Base-by-base conservation (phyloP, 1,140 invertebrate genomes). In the Neodiprion virginianus region DNA sequence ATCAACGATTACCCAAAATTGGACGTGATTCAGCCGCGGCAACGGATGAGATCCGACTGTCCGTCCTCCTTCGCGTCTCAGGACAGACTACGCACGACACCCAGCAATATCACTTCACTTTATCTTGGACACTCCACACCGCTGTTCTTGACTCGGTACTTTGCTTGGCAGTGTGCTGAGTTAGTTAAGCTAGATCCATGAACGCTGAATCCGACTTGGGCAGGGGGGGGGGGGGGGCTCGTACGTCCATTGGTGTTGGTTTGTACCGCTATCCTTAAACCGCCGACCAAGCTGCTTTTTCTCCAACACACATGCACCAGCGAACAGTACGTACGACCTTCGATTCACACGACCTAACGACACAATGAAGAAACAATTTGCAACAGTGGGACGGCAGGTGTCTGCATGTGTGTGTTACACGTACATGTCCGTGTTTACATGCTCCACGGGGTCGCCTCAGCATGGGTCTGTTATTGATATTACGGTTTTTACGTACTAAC, bases 1-100 rank as follows among this genome's bases (percentile, higher is more conserved):
- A 40, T 40, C 28, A 40, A 40, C 5, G 28, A 40, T 40, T 3
- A 40, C 5, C 5, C 28, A 40, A 40, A 40, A 40, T 40, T 40
- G 28, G 5, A 40, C 28, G 28, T 40, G 28, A 40, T 40, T 40
- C 28, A 40, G n/a, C 53, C n/a, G 2, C 8, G 53, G n/a, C 8
- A 17, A 8, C 11, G 53, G 4, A 61, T 61, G 53, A 61, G 8
- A 61, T 17, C 53, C n/a, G 53, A 40, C 28, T 14, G 8, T 61
- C 53, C n/a, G 53, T 61, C 53, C n/a, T 61, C 53, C 53, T 61
- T 61, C 53, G 53, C 53, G 53, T 61, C 53, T 61, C 53, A 17
- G 53, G 11, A 17, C 53, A 61, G 11, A 61, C 53, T 61, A 61
- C 8, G 5, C 53, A 3, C 28, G 28, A 40, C 28, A 40, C 28